A percentile compares a stretch with the other conserved stretches of the same genome.
These are phyloP conservation scores for Capitulum mitella DNA, from an alignment of 2,888 invertebrate species.

Conservation along the genomic window DNA sequence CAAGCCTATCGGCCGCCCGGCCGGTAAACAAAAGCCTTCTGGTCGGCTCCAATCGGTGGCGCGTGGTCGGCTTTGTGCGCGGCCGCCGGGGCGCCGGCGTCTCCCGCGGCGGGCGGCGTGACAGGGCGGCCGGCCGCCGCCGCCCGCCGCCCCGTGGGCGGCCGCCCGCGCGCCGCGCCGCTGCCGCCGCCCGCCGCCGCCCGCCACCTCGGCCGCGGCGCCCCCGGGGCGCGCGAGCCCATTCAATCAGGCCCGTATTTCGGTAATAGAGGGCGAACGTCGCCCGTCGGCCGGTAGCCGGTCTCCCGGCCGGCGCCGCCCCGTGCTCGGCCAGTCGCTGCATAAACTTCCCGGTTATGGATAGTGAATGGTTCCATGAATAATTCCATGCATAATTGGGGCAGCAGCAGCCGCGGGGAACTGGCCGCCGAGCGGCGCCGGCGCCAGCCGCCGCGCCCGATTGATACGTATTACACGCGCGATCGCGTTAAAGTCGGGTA, in stretches of 20 bases:
- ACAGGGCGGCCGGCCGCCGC: neutral
- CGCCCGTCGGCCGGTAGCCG: neutral
- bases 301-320: neutral
- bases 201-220: neutral
- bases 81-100: neutral
- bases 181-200: neutral
- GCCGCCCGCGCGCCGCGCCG: neutral
- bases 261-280: neutral
- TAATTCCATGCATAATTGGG: conserved; percentile 24
- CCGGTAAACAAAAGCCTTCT: conserved; percentile 15
- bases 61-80: conserved; percentile 8
- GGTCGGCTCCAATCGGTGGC: neutral
- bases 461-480: conserved; percentile 20
- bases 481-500: neutral
- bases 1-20: neutral
- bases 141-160: neutral
- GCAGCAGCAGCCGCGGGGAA: neutral
- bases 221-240: conserved; percentile 3
- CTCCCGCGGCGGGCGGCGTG: neutral
- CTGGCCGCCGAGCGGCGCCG: neutral
- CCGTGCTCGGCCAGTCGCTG: neutral
- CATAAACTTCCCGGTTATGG: conserved; percentile 12
- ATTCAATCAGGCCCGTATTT: neutral
- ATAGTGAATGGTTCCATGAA: conserved; percentile 15
- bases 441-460: neutral